Evolutionary conservation across 2,888 invertebrate genomes (phyloP), one percentile per base, ranked within the genome.

Genomic region (Tachina grossa): DNA sequence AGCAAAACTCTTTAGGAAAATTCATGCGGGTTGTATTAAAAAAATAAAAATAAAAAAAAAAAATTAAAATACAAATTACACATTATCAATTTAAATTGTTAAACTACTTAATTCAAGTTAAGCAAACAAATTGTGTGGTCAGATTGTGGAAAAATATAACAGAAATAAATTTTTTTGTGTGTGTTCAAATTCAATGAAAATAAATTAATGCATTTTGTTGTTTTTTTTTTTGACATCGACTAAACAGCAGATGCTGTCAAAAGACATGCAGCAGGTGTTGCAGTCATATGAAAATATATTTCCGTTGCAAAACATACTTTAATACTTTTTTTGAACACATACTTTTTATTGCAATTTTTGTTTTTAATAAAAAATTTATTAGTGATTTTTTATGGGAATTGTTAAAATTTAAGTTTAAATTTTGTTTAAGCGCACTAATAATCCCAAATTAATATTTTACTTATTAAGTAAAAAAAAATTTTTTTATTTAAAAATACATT

Each of bases 71-170:
- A 75, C 75, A 83, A 83, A 83, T 83, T 76, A 16, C 43, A 65
- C 22, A 57, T 71, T 71, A 82, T 65, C 82, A 61, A 69, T 71
- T 82, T 65, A 79, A 81, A 78, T 77, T 81, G 77, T 81, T 74
- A 49, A 55, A 74, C 77, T 69, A 63, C 63, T 81, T 77, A 85
- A 66, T 74, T 84, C 43, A n/a, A 66, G 55, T 59, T 66, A 63
- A 83, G 45, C 31, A 71, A 71, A 80, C 80, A 72, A 84, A 84
- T 84, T 80, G 84, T 83, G 61, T 71, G 79, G 69, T 76, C 80
- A 84, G 76, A 80, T 84, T 84, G 80, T 51, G 14, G 49, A 66
- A 77, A 66, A 77, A 74, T 31, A 31, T 31, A 31, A 31, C 31
- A 77, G n/a, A 71, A 47, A 47, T 14, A 39, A 10, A 16, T 22